These are phyloP conservation scores for Pangasius macronema DNA, from an alignment of 2,797 vertebrate genomes.

Conservation along the genomic window DNA sequence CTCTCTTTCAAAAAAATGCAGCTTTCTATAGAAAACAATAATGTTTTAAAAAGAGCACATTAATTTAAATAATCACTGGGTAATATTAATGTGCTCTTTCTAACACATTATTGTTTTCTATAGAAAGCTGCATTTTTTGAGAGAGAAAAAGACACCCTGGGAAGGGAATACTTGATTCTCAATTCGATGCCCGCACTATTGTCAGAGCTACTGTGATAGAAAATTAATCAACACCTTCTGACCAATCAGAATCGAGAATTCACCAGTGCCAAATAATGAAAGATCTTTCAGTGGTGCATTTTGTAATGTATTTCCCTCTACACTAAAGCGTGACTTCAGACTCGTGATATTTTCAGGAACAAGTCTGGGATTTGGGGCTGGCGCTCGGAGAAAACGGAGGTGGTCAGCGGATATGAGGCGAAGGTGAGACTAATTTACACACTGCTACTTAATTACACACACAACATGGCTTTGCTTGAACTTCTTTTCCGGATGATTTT, in stretches of 20 bases:
- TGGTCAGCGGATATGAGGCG: constrained; percentile 92
- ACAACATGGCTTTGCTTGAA: neutral
- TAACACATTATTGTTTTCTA: no score
- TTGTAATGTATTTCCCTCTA: neutral
- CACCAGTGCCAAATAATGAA: neutral
- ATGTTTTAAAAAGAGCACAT: neutral
- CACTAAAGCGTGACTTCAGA: neutral
- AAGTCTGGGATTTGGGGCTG: constrained; percentile 97
- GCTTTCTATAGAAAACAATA: neutral
- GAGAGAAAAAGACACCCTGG: no score
- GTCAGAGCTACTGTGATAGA: neutral
- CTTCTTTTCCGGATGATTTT: neutral
- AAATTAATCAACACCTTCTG: neutral
- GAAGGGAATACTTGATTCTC: no score
- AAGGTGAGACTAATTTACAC: constrained; percentile 74
- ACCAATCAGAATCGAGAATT: neutral
- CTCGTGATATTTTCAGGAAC: constrained; percentile 75
- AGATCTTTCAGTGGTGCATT: neutral
- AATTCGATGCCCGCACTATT: neutral
- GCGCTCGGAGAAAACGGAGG: constrained; percentile 93
- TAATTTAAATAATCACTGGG: no score
- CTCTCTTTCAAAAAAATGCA: no score
- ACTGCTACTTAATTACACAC: neutral
- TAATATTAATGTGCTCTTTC: no score
- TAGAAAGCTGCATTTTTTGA: no score